Base-by-base conservation (phyloP, 2,888 invertebrate species). In the Zele albiditarsus region DNA sequence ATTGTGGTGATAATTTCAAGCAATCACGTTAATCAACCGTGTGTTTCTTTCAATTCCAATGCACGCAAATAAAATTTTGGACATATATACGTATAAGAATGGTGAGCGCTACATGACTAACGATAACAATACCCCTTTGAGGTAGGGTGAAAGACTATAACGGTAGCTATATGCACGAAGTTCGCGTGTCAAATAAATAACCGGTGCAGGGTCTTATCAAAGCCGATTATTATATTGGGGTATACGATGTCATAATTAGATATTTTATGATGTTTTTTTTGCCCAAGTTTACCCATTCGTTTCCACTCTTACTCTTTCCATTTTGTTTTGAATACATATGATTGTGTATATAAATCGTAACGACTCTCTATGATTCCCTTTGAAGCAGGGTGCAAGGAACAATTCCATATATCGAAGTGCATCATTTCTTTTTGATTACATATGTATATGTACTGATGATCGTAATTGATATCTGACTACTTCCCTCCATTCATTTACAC, bases 351-450 rank as follows among this genome's bases (percentile, higher is more conserved):
- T 12, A 12, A 38, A 8, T 38, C 12, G 8, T 38, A 38, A 38
- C 49, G 85, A 86, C 86, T 85, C 86, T 86, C 86, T 86, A 86
- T 85, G 82, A 77, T n/a, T 86, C 86, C 86, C 86, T 86, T 86
- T 86, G 46, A 86, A 76, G 86, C 86, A 86, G 86, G 86, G 86
- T 84, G 80, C 16, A 46, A 46, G 6, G 1, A 46, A 46, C n/a
- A 3, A 3, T n/a, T 46, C 0, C 46, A n/a, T 46, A n/a, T n/a
- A 46, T 14, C 16, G 46, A 14, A 42, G n/a, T n/a, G 46, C 5
- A 46, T 46, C 5, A 46, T 3, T 16, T 46, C 2, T 46, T 16
- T 16, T n/a, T 46, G 38, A 12, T 38, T 38, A 38, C 12, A 38
- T 2, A 4, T 4, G 12, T 12, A 38, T 12, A 6, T 38, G 38